These are phyloP conservation scores for Tursiops truncatus DNA, from an alignment of 2,113 vertebrate genomes.

Conservation along the genomic window DNA sequence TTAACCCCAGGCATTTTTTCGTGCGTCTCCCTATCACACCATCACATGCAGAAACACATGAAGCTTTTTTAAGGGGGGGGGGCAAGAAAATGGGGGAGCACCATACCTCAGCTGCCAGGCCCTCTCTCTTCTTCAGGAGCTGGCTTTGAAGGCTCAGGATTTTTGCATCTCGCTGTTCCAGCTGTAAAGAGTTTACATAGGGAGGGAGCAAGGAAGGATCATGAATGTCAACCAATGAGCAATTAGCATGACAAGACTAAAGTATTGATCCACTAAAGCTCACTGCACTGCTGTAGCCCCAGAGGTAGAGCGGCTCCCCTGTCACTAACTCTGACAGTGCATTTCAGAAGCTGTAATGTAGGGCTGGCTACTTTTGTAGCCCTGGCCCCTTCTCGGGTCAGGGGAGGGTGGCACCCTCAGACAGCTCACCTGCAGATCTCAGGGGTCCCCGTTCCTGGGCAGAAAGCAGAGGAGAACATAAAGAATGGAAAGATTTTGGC, in stretches of 20 bases:
- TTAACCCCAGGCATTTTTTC: conserved; percentile 38
- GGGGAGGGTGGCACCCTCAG: conserved; percentile 4
- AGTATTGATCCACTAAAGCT: conserved; percentile 87
- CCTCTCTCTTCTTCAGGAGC: conserved; percentile 82
- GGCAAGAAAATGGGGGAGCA: background rate
- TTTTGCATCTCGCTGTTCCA: conserved; percentile 80
- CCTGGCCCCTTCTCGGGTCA: fast-evolving
- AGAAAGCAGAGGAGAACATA: conserved; percentile 15
- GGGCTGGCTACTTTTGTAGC: conserved; percentile 59
- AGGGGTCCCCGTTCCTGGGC: background rate
- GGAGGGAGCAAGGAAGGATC: conserved; percentile 80
- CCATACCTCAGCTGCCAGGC: conserved; percentile 84
- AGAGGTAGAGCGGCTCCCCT: conserved; percentile 63
- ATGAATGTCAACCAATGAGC: conserved; percentile 89
- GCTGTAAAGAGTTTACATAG: conserved; percentile 79
- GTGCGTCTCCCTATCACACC: background rate
- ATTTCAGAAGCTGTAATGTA: conserved; percentile 48
- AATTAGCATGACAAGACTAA: conserved; percentile 90
- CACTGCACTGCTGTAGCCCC: conserved; percentile 83
- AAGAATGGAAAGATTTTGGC: background rate
- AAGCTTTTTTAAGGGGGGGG: conserved; percentile 34
- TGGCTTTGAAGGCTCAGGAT: conserved; percentile 77
- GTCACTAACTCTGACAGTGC: conserved; percentile 77
- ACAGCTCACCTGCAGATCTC: background rate
- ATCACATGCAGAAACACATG: background rate